These are phyloP conservation scores for Nyctereutes procyonoides DNA, from an alignment of 2,113 vertebrate genomes.

Conservation along the genomic window DNA sequence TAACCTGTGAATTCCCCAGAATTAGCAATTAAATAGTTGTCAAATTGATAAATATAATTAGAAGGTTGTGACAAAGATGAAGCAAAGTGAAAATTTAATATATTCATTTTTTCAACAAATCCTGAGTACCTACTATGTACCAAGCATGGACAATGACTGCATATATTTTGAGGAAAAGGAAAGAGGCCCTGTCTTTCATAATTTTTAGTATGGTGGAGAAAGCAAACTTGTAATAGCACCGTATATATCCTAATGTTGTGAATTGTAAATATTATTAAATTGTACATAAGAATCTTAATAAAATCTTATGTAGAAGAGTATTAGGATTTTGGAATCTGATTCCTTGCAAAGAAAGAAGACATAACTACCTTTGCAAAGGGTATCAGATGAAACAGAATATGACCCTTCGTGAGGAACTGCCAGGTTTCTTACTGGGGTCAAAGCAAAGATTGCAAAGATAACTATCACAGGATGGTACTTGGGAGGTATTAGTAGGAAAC, in stretches of 20 bases:
- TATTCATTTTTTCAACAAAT: background rate
- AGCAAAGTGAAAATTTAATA: background rate
- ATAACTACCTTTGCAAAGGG: background rate
- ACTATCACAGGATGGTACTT: background rate
- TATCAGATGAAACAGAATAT: background rate
- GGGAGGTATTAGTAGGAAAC: background rate
- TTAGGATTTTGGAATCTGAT: background rate
- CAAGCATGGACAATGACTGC: background rate
- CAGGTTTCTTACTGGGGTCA: background rate
- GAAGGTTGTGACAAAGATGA: background rate
- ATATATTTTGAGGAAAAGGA: background rate
- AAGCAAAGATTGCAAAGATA: background rate
- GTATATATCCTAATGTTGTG: background rate
- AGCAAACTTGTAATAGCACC: background rate
- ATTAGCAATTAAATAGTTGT: background rate
- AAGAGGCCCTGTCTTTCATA: background rate
- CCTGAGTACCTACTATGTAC: background rate
- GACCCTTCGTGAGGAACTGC: background rate
- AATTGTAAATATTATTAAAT: background rate
- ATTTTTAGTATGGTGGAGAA: background rate
- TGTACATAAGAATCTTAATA: background rate
- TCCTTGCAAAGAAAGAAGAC: background rate
- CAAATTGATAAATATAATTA: background rate
- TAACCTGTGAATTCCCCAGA: background rate
- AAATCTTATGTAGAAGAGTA: background rate